Evolutionary conservation across 1,140 invertebrate species (phyloP).

Genomic region (Drosophila hydei): DNA sequence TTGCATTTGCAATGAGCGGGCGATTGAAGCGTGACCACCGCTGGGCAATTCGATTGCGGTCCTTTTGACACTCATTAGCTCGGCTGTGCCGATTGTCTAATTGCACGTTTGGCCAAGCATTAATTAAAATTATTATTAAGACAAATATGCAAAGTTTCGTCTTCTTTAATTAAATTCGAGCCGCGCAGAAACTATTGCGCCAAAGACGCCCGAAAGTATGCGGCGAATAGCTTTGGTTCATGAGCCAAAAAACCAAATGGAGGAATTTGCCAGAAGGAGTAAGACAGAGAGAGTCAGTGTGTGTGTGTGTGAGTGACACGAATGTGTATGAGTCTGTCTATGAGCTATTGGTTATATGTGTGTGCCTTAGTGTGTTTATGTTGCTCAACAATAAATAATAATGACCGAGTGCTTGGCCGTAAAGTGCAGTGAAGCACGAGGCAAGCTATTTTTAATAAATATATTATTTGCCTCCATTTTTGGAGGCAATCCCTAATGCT

Average conservation of each 20-base stretch:
- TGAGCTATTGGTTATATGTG: too few relatives aligned
- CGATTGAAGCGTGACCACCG: slow-evolving; percentile 34
- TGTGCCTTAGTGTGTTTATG: slow-evolving; percentile 1
- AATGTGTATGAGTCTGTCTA: too few relatives aligned
- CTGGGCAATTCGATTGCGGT: slow-evolving; percentile 64
- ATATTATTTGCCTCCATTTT: slow-evolving; percentile 55
- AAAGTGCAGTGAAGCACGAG: slow-evolving; percentile 50
- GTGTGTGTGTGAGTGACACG: not conserved
- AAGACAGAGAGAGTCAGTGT: not conserved
- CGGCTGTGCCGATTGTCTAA: slow-evolving; percentile 14
- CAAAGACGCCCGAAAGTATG: slow-evolving; percentile 44
- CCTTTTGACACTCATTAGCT: slow-evolving; percentile 60
- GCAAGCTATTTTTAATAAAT: slow-evolving; percentile 71
- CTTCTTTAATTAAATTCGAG: slow-evolving; percentile 56
- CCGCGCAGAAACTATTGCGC: slow-evolving; percentile 23
- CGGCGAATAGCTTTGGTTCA: not conserved
- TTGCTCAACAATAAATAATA: slow-evolving; percentile 55
- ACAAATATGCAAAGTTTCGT: slow-evolving; percentile 40
- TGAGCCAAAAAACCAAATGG: slow-evolving; percentile 10
- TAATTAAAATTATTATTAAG: slow-evolving; percentile 71
- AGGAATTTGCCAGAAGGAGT: slow-evolving; percentile 12
- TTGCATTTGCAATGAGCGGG: slow-evolving; percentile 63
- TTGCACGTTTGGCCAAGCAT: slow-evolving; percentile 9
- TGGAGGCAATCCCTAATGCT: slow-evolving; percentile 31
- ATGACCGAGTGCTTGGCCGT: slow-evolving; percentile 34